Conservation (phyloP, 2,797 vertebrate species). For the Holocentrus rufus region DNA sequence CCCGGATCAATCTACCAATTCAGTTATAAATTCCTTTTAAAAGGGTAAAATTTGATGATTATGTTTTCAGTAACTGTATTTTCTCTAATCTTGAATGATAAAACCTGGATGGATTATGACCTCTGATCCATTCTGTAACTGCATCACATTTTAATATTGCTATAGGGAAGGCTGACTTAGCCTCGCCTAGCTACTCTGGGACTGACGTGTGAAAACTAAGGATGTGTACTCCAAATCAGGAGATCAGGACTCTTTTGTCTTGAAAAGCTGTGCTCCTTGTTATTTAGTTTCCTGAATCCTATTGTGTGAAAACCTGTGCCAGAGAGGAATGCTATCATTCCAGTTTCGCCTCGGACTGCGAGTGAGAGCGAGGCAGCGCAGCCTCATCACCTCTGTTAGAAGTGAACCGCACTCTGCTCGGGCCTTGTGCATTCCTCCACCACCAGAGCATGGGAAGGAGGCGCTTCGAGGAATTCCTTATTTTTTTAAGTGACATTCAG, state of each 20-base stretch:
- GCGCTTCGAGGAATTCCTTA: constrained; percentile 61
- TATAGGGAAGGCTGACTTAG: background rate
- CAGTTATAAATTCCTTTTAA: background rate
- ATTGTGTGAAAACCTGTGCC: constrained; percentile 59
- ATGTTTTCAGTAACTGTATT: background rate
- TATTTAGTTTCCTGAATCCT: constrained; percentile 43
- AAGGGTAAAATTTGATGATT: background rate
- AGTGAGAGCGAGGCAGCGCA: constrained; percentile 42
- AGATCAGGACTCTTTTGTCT: constrained; percentile 43
- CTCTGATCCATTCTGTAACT: background rate
- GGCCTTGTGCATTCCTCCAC: constrained; percentile 70
- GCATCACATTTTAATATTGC: background rate
- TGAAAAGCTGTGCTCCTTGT: constrained; percentile 46
- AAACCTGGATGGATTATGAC: background rate
- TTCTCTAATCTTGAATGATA: background rate
- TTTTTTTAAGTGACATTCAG: constrained; percentile 58
- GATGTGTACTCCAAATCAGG: constrained; percentile 43
- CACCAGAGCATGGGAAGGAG: constrained; percentile 58
- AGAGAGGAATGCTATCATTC: constrained; percentile 73
- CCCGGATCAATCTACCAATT: constrained; percentile 2
- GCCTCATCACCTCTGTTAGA: constrained; percentile 59
- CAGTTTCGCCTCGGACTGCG: constrained; percentile 53
- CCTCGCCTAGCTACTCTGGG: constrained; percentile 29
- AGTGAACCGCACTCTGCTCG: constrained; percentile 56
- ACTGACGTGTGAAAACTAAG: constrained; percentile 28